Conservation (phyloP, 2,888 invertebrate genomes). For the Digitonthophagus gazella region DNA sequence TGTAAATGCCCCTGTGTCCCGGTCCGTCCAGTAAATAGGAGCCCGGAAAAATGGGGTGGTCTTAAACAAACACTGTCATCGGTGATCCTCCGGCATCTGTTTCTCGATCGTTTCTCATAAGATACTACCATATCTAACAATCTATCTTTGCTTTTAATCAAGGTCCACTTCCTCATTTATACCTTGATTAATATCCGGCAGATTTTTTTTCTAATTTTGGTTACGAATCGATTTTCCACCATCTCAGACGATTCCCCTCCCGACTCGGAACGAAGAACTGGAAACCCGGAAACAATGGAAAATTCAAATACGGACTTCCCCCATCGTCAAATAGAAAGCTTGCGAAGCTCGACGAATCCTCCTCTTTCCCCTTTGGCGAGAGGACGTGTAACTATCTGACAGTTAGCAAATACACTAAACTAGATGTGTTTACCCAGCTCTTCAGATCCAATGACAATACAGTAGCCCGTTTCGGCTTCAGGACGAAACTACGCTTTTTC, state of each 20-base stretch:
- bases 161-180: too few relatives aligned
- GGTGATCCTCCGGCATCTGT: conserved; percentile 2
- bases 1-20: conserved; percentile 49
- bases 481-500: conserved; percentile 21
- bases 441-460: conserved; percentile 53
- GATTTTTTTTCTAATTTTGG: too few relatives aligned
- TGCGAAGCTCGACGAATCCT: background rate
- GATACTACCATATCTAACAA: background rate
- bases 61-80: conserved; percentile 43
- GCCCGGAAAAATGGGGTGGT: conserved; percentile 41
- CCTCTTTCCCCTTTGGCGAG: conserved; percentile 16
- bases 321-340: conserved; percentile 17
- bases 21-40: conserved; percentile 43
- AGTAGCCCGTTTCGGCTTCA: conserved; percentile 44
- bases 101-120: background rate
- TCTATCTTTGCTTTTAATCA: background rate
- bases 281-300: conserved; percentile 1
- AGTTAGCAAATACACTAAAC: conserved; percentile 49
- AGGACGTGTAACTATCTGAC: conserved; percentile 43
- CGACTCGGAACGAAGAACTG: too few relatives aligned
- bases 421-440: conserved; percentile 51
- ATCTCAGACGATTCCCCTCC: too few relatives aligned
- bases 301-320: conserved; percentile 8
- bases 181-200: too few relatives aligned
- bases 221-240: too few relatives aligned